A percentile compares a stretch with the other conserved stretches of the same genome.
These are phyloP conservation scores for Stercorarius parasiticus DNA, from an alignment of 2,113 vertebrate genomes.

Conservation along the genomic window DNA sequence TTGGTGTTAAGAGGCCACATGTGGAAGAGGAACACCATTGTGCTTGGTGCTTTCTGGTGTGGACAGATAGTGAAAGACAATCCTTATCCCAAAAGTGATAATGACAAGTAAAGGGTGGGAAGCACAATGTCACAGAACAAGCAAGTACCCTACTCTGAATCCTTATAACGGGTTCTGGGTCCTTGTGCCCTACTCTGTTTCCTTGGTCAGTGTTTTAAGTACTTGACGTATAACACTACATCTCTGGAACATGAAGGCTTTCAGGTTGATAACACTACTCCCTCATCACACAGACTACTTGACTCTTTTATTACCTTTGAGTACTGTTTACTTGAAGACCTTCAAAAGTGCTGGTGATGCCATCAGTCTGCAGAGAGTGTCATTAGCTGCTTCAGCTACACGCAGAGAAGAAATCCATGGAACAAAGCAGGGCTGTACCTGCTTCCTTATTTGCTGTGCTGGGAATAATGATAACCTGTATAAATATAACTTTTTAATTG, in stretches of 20 bases:
- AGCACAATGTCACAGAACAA: background rate
- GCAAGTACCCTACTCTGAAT: background rate
- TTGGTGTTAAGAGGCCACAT: background rate
- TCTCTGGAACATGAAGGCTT: background rate
- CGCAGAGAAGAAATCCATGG: background rate
- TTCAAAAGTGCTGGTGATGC: background rate
- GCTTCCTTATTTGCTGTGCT: background rate
- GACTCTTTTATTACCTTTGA: background rate
- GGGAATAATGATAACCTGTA: background rate
- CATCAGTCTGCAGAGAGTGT: background rate
- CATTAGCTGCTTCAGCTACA: background rate
- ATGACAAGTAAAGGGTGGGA: background rate
- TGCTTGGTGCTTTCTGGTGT: background rate
- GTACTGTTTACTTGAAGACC: background rate
- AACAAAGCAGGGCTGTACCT: background rate
- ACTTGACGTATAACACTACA: accelerated
- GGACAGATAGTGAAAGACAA: background rate
- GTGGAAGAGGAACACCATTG: background rate
- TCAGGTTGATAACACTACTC: background rate
- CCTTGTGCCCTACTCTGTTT: background rate
- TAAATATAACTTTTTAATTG: background rate
- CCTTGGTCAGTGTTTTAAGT: background rate
- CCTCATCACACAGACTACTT: background rate
- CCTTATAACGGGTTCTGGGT: background rate
- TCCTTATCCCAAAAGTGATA: background rate